A percentile compares a stretch with the other conserved stretches of the same genome.
Conservation (phyloP, 2,797 vertebrate genomes). For the Cottoperca gobio region DNA sequence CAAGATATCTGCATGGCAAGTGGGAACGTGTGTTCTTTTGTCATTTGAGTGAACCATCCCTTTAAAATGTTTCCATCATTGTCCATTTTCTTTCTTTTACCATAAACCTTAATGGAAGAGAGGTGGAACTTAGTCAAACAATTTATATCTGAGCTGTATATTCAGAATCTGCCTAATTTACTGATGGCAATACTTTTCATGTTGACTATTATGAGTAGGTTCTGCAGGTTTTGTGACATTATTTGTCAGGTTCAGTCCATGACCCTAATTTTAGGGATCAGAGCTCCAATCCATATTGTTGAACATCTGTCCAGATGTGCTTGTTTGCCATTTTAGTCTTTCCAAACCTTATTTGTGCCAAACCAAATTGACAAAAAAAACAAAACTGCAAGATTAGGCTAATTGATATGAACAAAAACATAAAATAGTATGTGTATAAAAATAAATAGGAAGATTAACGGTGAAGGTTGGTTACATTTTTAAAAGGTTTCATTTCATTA, state of each 20-base stretch:
- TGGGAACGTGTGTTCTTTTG: background rate
- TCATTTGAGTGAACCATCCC: too few relatives aligned
- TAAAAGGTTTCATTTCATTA: too few relatives aligned
- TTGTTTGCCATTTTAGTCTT: background rate
- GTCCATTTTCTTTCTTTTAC: too few relatives aligned
- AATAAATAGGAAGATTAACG: background rate
- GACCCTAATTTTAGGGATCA: background rate
- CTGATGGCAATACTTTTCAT: background rate
- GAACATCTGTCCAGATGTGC: conserved; percentile 36
- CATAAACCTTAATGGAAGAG: background rate
- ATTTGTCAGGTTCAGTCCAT: background rate
- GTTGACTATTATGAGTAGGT: background rate
- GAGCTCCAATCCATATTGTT: background rate
- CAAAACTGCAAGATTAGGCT: background rate
- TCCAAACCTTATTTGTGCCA: too few relatives aligned
- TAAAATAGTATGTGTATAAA: background rate
- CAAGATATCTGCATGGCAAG: background rate
- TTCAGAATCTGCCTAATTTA: background rate
- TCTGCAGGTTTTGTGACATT: background rate
- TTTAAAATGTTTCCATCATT: too few relatives aligned
- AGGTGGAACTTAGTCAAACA: background rate
- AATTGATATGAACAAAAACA: background rate
- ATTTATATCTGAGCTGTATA: background rate
- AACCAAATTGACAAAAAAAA: background rate
- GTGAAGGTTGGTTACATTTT: background rate